Percentiles rank a stretch among this genome's conserved stretches.
These are phyloP conservation scores for Temnothorax ravouxi DNA, from an alignment of 2,888 invertebrate species.

Conservation along the genomic window DNA sequence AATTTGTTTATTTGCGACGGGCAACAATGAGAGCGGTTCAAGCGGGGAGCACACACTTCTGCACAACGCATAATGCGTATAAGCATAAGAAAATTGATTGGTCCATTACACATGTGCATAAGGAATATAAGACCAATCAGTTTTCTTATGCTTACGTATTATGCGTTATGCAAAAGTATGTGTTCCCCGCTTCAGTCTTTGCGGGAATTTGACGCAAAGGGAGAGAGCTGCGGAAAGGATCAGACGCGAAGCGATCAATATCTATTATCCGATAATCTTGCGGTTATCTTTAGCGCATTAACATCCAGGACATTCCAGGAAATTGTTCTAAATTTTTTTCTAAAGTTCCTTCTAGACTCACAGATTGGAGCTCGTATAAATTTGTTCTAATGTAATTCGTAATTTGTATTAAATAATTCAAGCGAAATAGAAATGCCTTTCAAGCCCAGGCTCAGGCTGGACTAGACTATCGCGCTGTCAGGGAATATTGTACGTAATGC, in stretches of 20 bases:
- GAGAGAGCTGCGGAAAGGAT: not conserved
- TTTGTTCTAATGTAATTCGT: slow-evolving; percentile 7
- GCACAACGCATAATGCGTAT: no score
- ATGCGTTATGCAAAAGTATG: no score
- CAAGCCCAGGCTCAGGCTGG: not conserved
- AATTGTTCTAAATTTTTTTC: not conserved
- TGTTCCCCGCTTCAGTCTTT: no score
- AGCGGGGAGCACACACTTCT: no score
- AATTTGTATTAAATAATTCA: not conserved
- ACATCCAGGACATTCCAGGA: not conserved
- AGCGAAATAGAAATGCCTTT: not conserved
- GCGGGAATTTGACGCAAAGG: slow-evolving; percentile 28
- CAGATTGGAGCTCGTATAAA: not conserved
- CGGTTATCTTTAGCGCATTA: not conserved
- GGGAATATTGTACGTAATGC: not conserved
- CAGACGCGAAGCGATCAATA: not conserved
- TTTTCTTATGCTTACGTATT: no score
- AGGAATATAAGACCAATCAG: no score
- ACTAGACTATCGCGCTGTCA: not conserved
- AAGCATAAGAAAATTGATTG: no score
- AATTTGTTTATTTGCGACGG: slow-evolving; percentile 56
- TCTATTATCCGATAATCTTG: slow-evolving; percentile 1
- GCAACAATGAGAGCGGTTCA: slow-evolving; percentile 48
- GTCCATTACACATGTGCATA: no score
- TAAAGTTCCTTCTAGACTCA: not conserved